Evolutionary conservation across 2,113 vertebrate species (phyloP).

Genomic region (Oplegnathus fasciatus): DNA sequence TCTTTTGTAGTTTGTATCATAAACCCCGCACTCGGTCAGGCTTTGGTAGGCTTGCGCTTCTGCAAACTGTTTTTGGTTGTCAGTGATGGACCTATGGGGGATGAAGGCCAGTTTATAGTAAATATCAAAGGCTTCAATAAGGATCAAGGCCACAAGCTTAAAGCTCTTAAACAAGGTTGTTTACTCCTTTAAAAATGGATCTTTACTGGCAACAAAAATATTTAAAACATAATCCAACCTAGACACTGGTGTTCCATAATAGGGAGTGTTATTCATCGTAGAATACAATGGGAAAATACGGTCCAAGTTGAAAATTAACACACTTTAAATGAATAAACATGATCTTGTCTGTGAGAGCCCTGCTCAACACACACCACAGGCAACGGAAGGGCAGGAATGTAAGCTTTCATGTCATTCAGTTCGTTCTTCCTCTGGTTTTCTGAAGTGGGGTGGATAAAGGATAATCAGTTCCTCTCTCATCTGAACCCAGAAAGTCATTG

Average conservation of each 20-base stretch:
- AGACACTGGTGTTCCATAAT: neutral
- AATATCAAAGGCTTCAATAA: constrained; percentile 51
- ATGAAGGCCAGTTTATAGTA: constrained; percentile 5
- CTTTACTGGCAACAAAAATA: neutral
- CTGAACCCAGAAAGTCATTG: constrained; percentile 50
- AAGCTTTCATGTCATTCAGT: constrained; percentile 65
- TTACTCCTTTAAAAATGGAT: constrained; percentile 9
- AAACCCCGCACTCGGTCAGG: constrained; percentile 34
- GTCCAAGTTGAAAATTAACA: neutral
- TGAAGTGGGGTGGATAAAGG: constrained; percentile 35
- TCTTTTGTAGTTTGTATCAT: constrained; percentile 46
- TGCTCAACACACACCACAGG: constrained; percentile 46
- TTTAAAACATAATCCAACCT: constrained; percentile 14
- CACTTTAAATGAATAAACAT: constrained; percentile 6
- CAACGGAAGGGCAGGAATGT: constrained; percentile 62
- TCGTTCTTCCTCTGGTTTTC: constrained; percentile 48
- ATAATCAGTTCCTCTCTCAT: constrained; percentile 57
- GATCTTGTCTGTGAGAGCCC: constrained; percentile 15
- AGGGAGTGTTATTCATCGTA: neutral
- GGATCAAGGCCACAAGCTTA: constrained; percentile 51
- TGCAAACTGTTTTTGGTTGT: constrained; percentile 43
- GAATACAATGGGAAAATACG: constrained; percentile 8
- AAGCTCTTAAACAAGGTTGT: constrained; percentile 28
- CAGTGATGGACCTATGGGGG: constrained; percentile 3
- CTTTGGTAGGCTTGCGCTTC: constrained; percentile 31